Percentiles rank a stretch among this genome's conserved stretches.
Evolutionary conservation across 1,140 invertebrate species (phyloP).

Genomic region (Anastrepha ludens): DNA sequence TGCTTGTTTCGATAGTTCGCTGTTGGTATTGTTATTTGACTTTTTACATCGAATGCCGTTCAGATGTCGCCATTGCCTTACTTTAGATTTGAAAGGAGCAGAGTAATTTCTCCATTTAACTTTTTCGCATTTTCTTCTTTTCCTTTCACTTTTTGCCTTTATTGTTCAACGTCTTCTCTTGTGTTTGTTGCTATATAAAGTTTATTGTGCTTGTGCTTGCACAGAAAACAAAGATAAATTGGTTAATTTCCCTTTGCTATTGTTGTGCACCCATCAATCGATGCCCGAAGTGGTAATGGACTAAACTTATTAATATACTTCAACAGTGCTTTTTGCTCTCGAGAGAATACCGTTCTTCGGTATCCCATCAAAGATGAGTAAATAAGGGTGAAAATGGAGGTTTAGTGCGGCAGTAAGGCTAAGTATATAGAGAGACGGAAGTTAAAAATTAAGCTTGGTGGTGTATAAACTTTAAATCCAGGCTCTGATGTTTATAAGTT

Average conservation of each 20-base stretch:
- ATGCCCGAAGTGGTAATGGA: constrained; percentile 61
- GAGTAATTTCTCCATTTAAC: too few relatives aligned
- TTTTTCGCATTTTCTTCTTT: neutral
- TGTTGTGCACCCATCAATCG: constrained; percentile 72
- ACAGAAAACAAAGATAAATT: constrained; percentile 74
- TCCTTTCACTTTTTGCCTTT: neutral
- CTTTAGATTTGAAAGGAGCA: too few relatives aligned
- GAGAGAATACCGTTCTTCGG: neutral
- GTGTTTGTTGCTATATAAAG: neutral
- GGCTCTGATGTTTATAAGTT: too few relatives aligned
- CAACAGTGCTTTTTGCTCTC: neutral
- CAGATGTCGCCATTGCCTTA: too few relatives aligned
- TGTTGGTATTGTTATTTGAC: too few relatives aligned
- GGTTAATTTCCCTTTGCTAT: constrained; percentile 72
- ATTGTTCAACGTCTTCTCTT: constrained; percentile 22
- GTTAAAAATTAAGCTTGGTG: too few relatives aligned
- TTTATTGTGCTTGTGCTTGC: neutral
- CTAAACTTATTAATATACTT: constrained; percentile 58
- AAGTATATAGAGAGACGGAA: too few relatives aligned
- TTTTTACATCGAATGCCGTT: too few relatives aligned
- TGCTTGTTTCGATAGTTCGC: too few relatives aligned
- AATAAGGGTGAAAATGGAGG: neutral
- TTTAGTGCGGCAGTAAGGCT: neutral
- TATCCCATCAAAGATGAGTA: too few relatives aligned
- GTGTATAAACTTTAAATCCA: too few relatives aligned